These are phyloP conservation scores for Gymnocypris eckloni DNA, from an alignment of 2,797 vertebrate genomes.

Conservation along the genomic window DNA sequence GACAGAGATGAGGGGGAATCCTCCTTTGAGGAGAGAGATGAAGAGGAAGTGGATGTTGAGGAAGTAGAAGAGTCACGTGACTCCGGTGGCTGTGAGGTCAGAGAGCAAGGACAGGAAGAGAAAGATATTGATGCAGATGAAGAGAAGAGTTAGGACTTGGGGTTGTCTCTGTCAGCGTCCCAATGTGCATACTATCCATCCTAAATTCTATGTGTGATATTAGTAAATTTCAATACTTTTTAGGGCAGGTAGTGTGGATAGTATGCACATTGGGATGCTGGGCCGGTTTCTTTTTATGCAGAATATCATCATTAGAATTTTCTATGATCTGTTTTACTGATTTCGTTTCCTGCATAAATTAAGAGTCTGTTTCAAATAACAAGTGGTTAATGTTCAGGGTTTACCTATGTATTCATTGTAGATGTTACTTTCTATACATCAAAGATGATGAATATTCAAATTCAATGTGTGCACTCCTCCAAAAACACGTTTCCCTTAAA, in stretches of 20 bases:
- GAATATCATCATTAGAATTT: slow-evolving; percentile 63
- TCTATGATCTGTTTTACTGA: slow-evolving; percentile 51
- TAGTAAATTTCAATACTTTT: too few relatives aligned
- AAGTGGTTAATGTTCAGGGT: slow-evolving; percentile 9
- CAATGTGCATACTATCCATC: too few relatives aligned
- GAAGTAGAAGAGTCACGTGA: slow-evolving; percentile 61
- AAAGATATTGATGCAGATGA: slow-evolving; percentile 63
- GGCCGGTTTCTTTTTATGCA: slow-evolving; percentile 69
- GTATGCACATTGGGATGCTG: too few relatives aligned
- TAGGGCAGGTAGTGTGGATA: too few relatives aligned
- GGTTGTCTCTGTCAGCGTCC: slow-evolving; percentile 22
- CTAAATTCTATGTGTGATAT: too few relatives aligned
- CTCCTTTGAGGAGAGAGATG: slow-evolving; percentile 64
- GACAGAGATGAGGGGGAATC: slow-evolving; percentile 74
- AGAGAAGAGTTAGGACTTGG: slow-evolving; percentile 57
- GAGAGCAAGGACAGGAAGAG: slow-evolving; percentile 54
- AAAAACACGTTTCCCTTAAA: neutral
- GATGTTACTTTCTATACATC: slow-evolving; percentile 9
- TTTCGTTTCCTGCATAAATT: slow-evolving; percentile 65
- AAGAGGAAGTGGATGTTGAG: slow-evolving; percentile 65
- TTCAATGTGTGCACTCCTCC: neutral
- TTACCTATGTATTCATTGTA: slow-evolving; percentile 35
- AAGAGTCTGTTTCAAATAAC: slow-evolving; percentile 67
- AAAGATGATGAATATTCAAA: neutral
- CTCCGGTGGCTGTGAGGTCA: slow-evolving; percentile 55